These are phyloP conservation scores for Cerastis leucographa DNA, from an alignment of 2,888 invertebrate genomes.

Conservation along the genomic window DNA sequence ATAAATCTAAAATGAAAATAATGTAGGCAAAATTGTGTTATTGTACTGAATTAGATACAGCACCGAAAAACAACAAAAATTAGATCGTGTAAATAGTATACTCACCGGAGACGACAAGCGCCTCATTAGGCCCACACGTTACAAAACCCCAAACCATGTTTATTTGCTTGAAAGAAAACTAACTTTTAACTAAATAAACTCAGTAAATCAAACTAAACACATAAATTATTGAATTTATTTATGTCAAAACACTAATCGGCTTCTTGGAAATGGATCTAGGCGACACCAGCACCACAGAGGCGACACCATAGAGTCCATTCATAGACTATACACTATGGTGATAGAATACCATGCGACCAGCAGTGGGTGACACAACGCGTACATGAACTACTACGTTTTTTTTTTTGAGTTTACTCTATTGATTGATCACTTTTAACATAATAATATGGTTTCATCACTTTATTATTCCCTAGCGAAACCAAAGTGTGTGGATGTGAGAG, in stretches of 20 bases:
- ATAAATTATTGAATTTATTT: conserved; percentile 70
- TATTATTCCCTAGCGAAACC: too few species aligned
- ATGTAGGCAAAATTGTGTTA: background rate
- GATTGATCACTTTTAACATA: too few species aligned
- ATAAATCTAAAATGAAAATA: background rate
- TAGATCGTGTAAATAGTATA: conserved; percentile 48
- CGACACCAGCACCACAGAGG: conserved; percentile 26
- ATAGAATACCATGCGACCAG: background rate
- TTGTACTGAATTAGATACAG: background rate
- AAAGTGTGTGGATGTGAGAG: too few species aligned
- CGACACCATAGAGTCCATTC: conserved; percentile 26
- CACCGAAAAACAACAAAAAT: conserved; percentile 42
- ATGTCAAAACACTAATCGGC: conserved; percentile 81
- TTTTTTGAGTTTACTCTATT: too few species aligned
- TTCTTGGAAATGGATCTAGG: conserved; percentile 63
- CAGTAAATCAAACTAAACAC: conserved; percentile 72
- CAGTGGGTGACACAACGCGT: too few species aligned
- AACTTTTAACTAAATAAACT: conserved; percentile 73
- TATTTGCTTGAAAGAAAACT: conserved; percentile 62
- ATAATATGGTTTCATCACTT: too few species aligned
- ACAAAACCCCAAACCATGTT: conserved; percentile 96
- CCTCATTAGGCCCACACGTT: conserved; percentile 98
- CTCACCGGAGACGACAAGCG: conserved; percentile 97
- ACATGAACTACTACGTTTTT: too few species aligned
- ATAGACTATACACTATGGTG: background rate